Evolutionary conservation across 2,113 vertebrate genomes (phyloP).

Genomic region (Turnix velox): DNA sequence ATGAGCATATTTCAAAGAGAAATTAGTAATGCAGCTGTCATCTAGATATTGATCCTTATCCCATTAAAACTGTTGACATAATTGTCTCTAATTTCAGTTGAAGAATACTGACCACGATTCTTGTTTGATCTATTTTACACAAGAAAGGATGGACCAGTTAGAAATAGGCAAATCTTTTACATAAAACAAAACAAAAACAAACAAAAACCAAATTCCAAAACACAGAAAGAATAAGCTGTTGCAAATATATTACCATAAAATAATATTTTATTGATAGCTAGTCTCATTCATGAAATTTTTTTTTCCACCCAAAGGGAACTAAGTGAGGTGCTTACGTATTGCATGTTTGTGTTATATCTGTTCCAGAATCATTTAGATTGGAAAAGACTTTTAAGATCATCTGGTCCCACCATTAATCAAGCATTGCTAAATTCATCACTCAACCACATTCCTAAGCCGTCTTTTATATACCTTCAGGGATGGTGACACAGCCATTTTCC

Average conservation of each 20-base stretch:
- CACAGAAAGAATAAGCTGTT: not conserved
- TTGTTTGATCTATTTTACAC: not conserved
- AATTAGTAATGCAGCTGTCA: not conserved
- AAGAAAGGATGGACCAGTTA: not conserved
- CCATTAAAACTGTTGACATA: not conserved
- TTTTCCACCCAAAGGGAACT: not conserved
- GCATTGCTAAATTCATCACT: not conserved
- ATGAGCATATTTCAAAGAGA: not conserved
- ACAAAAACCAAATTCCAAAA: not conserved
- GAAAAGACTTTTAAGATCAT: not conserved
- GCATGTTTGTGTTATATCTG: not conserved
- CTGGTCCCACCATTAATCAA: fast-evolving
- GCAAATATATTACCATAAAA: not conserved
- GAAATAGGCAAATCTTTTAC: not conserved
- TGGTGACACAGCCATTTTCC: not conserved
- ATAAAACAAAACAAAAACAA: not conserved
- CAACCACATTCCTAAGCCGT: not conserved
- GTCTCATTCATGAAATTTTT: not conserved
- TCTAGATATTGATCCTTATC: not conserved
- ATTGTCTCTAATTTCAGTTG: not conserved
- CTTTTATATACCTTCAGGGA: not conserved
- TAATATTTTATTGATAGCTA: not conserved
- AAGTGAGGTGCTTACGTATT: not conserved
- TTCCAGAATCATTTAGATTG: not conserved
- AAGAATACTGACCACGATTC: not conserved